Evolutionary conservation across 1,140 invertebrate genomes (phyloP).

Genomic region (Pomacea maculata): DNA sequence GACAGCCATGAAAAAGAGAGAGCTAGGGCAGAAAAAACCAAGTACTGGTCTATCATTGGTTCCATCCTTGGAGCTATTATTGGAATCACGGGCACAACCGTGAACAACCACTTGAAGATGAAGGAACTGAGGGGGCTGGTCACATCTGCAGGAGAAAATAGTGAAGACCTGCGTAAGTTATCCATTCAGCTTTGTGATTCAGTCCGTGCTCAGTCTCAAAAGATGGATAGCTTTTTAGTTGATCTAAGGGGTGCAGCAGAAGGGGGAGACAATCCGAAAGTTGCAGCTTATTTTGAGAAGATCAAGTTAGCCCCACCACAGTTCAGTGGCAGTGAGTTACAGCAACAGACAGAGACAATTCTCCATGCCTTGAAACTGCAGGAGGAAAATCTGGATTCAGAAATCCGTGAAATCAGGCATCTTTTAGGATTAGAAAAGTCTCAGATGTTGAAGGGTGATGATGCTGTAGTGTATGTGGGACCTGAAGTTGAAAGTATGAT

Average conservation of each 20-base stretch:
- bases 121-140: conserved; percentile 73
- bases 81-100: conserved; percentile 74
- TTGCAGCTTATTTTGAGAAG: conserved; percentile 5
- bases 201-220: conserved; percentile 47
- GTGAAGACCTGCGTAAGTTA: conserved; percentile 38
- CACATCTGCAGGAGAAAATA: conserved; percentile 57
- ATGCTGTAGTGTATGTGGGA: conserved; percentile 57
- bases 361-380: conserved; percentile 43
- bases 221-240: conserved; percentile 44
- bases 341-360: conserved; percentile 46
- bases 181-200: conserved; percentile 38
- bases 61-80: conserved; percentile 76
- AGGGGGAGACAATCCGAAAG: background rate
- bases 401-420: conserved; percentile 41
- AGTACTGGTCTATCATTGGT: conserved; percentile 81
- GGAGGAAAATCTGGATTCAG: conserved; percentile 31
- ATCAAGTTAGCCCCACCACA: conserved; percentile 4
- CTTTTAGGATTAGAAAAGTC: conserved; percentile 28
- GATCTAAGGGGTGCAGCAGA: conserved; percentile 35
- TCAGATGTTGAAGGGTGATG: conserved; percentile 5
- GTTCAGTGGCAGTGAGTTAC: conserved; percentile 17
- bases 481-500: conserved; percentile 54
- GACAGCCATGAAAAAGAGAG: conserved; percentile 79
- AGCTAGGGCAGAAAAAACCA: conserved; percentile 78
- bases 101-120: conserved; percentile 76